Conservation (phyloP, 35 echinoderm and acorn worm species). For the Hemicentrotus pulcherrimus region DNA sequence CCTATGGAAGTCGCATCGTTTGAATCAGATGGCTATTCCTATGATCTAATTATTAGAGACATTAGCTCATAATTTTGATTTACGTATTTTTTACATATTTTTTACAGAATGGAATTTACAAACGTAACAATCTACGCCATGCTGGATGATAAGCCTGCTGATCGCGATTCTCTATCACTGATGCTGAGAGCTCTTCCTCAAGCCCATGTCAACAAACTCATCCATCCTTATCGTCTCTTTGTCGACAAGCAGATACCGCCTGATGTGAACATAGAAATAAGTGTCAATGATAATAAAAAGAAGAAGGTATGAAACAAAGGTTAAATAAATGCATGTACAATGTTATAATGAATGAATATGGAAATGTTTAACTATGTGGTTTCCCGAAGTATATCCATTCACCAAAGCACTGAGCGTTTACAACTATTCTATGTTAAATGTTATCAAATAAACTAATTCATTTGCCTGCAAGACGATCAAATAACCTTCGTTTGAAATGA, state of each 20-base stretch:
- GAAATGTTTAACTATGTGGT: too few relatives aligned
- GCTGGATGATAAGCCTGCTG: conserved; percentile 23
- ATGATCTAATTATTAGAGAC: background rate
- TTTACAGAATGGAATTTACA: conserved; percentile 16
- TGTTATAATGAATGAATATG: too few relatives aligned
- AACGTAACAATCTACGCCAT: conserved; percentile 37
- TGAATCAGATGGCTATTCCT: too few relatives aligned
- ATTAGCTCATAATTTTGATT: background rate
- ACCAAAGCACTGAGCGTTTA: too few relatives aligned
- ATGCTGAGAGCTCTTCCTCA: conserved; percentile 19
- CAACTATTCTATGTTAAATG: too few relatives aligned
- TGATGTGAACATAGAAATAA: background rate
- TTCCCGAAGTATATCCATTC: too few relatives aligned
- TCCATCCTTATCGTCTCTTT: conserved; percentile 18
- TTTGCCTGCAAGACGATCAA: too few relatives aligned
- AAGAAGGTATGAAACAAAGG: background rate
- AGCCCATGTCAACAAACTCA: conserved; percentile 24
- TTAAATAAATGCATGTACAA: too few relatives aligned
- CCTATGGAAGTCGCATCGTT: too few relatives aligned
- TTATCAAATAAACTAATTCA: too few relatives aligned
- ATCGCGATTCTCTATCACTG: background rate
- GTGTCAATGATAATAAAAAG: background rate
- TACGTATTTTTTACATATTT: background rate
- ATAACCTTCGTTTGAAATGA: background rate
- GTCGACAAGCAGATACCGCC: background rate